These are phyloP conservation scores for Siniperca knerii DNA, from an alignment of 2,113 vertebrate genomes.

Conservation along the genomic window DNA sequence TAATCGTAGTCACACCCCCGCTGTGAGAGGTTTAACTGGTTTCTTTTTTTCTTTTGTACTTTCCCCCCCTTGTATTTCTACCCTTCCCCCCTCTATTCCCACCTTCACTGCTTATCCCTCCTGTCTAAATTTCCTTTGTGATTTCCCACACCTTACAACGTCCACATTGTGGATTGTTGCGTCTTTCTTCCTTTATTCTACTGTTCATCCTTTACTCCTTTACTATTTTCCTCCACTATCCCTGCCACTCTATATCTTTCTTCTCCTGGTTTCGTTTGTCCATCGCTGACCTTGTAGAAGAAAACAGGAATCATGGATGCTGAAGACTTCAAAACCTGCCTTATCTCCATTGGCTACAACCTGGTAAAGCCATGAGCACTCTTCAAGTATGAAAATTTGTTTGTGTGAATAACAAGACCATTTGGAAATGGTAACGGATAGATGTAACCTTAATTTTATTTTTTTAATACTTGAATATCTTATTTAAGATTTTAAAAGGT, in stretches of 20 bases:
- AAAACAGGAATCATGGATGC: conserved; percentile 99
- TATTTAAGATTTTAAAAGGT: neutral
- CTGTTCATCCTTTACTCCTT: conserved; percentile 41
- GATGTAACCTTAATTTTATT: neutral
- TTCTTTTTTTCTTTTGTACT: conserved; percentile 48
- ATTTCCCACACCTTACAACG: conserved; percentile 36
- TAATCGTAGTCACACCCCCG: conserved; percentile 72
- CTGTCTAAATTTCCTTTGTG: conserved; percentile 7
- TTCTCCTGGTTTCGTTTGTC: conserved; percentile 62
- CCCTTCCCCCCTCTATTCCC: conserved; percentile 10
- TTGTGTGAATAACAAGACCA: conserved; percentile 28
- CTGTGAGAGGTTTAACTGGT: conserved; percentile 73
- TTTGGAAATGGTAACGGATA: conserved; percentile 26
- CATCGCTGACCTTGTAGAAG: conserved; percentile 90
- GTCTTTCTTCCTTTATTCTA: conserved; percentile 71
- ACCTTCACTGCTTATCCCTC: conserved; percentile 1
- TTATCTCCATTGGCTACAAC: conserved; percentile 99
- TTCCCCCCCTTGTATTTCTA: conserved; percentile 29
- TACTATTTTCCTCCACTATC: conserved; percentile 38
- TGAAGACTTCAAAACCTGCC: conserved; percentile 99
- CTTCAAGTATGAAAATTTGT: conserved; percentile 54
- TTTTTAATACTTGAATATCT: neutral
- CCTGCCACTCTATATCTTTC: conserved; percentile 45
- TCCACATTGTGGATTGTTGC: conserved; percentile 41
- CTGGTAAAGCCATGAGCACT: conserved; percentile 83